Base-by-base conservation (phyloP, 1,140 invertebrate species). In the Dendrolimus punctatus region DNA sequence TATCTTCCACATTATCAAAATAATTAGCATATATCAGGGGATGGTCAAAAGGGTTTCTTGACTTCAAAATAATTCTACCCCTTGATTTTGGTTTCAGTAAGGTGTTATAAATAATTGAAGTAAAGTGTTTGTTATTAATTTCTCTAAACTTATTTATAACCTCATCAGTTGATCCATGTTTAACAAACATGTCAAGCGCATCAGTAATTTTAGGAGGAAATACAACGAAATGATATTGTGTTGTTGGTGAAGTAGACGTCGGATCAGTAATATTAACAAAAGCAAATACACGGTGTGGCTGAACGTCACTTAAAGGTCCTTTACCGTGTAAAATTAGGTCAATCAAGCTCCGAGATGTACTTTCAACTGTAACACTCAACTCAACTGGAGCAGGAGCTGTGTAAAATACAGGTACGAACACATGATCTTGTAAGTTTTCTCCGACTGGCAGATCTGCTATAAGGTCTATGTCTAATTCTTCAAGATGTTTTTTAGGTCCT, bases 1-100 rank as follows among this genome's bases (percentile, higher is more conserved):
- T 59, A 69, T 92, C 91, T n/a, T 82, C 74, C 47, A 71, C 55
- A 46, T 91, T 87, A n/a, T 89, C 57, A 44, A 93, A 89, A 62
- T 92, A 93, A 60, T 92, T 92, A 5, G 93, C 89, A 66, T 91
- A 89, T 47, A 95, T 90, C 38, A 91, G 56, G 5, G 94, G 94
- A 55, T 88, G 77, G 3, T 90, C 88, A 46, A 75, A 52, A 64
- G 93, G 89, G 90, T 91, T 87, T 4, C 73, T 87, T 36, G 74
- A 86, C 49, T 85, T 88, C 3, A 94, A 68, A 57, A 81, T 62
- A 6, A 94, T 85, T 8, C 73, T 74, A 6, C 93, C 93, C 60
- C 78, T 76, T 45, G 91, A 92, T 60, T 89, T 85, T 5, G 92
- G 91, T 49, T 83, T 75, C 47, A 92, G 62, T 23, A 90, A 53